Percentiles rank a stretch among this genome's conserved stretches.
phyloP scores from a whole-genome alignment of 2,113 vertebrate species.

The Reinhardtius hippoglossoides region DNA sequence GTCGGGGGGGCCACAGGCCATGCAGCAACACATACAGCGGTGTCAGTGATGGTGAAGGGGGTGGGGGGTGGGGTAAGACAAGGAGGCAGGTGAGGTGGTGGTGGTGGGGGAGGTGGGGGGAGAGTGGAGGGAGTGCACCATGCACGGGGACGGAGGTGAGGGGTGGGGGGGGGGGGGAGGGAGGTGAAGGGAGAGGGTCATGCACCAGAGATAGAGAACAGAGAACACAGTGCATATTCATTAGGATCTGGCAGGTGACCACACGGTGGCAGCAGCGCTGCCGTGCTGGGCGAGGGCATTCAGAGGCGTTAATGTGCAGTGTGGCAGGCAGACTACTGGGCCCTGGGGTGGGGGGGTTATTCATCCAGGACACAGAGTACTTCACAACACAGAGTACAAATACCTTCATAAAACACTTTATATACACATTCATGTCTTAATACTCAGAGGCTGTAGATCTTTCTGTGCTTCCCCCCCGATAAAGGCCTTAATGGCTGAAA shows the following conservation, averaged over 20 bases:
- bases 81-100: slow-evolving; percentile 69
- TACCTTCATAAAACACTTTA: neutral
- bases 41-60: slow-evolving; percentile 75
- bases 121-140: slow-evolving; percentile 74
- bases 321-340: slow-evolving; percentile 69
- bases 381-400: slow-evolving; percentile 20
- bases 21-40: slow-evolving; percentile 86
- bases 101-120: slow-evolving; percentile 56
- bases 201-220: slow-evolving; percentile 84
- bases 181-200: slow-evolving; percentile 71
- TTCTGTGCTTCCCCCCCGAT: too few species aligned
- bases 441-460: neutral
- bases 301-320: slow-evolving; percentile 78
- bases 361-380: slow-evolving; percentile 53
- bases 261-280: slow-evolving; percentile 70
- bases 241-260: slow-evolving; percentile 80
- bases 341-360: slow-evolving; percentile 57
- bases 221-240: slow-evolving; percentile 80
- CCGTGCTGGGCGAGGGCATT: slow-evolving; percentile 71
- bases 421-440: neutral
- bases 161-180: slow-evolving; percentile 24
- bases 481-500: too few species aligned
- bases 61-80: slow-evolving; percentile 62
- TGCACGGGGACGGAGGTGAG: slow-evolving; percentile 57
- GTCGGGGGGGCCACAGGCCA: slow-evolving; percentile 82